A percentile compares a stretch with the other conserved stretches of the same genome.
phyloP scores from a whole-genome alignment of 1,140 invertebrate species.

The Drosophila repleta region DNA sequence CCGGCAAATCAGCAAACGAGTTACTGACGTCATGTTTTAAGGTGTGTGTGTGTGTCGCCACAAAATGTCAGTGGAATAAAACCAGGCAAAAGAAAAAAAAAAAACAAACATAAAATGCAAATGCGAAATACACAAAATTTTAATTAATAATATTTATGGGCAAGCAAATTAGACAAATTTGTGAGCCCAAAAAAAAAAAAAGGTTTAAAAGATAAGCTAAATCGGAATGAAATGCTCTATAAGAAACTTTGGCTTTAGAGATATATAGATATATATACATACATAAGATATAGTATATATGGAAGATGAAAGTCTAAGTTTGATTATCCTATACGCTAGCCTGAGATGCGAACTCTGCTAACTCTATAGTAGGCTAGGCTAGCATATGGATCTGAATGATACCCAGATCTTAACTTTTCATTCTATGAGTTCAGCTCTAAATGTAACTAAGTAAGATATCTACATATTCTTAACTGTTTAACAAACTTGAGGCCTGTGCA shows the following conservation, averaged over 20 bases:
- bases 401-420: no score
- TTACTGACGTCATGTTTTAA: conserved; percentile 24
- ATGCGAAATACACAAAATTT: conserved; percentile 47
- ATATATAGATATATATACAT: no score
- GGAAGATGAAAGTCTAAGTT: no score
- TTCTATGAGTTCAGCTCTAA: no score
- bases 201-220: background rate
- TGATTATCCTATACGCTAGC: no score
- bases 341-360: no score
- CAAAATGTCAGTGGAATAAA: conserved; percentile 61
- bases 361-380: no score
- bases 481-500: no score
- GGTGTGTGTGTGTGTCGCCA: conserved; percentile 16
- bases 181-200: conserved; percentile 1
- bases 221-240: background rate
- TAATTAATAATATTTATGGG: conserved; percentile 36
- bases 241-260: background rate
- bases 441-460: no score
- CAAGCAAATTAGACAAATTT: conserved; percentile 18
- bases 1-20: background rate
- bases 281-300: no score
- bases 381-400: no score
- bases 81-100: conserved; percentile 33
- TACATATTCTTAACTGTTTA: no score
- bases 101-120: conserved; percentile 60